Evolutionary conservation across 2,888 invertebrate species (phyloP), one percentile per base, ranked within the genome.

Genomic region (Smittia aterrima): DNA sequence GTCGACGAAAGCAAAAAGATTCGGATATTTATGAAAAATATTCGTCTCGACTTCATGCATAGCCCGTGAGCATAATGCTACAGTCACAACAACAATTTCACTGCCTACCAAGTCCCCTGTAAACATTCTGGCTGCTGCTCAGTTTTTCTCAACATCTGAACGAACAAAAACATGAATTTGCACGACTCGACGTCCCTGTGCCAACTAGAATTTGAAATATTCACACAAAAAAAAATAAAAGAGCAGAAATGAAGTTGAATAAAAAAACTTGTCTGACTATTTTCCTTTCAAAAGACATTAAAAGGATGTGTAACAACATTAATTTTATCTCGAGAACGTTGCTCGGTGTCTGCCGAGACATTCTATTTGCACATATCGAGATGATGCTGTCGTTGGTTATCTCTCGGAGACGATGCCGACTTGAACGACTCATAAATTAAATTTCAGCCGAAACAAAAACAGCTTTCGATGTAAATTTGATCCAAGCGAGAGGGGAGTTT

Each of bases 201-300:
- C 32, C 32, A 32, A 32, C 32, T 32, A 58, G n/a, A 22, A 58
- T 13, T 18, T 58, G 58, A 58, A 58, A 6, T 47, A 47, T 47
- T 13, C 47, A n/a, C 47, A 47, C 38, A 47, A 47, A 47, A 58
- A 2, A 58, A 22, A 6, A 58, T 58, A 22, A 58, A 58, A 58
- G 22, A 18, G 18, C 18, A 58, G 6, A 58, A 58, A 58, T 47
- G 47, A n/a, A n/a, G 2, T 11, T 11, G 16, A 3, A 7, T 4
- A 58, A 18, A 58, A 58, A 58, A 58, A 58, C 20, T 58, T 58
- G 58, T 58, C 58, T 58, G 58, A 47, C 47, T 47, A 47, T 47
- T 47, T 58, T 22, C 9, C 58, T n/a, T 16, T 47, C 47, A 16
- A 47, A 47, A 47, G 47, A 47, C 47, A 47, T 47, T 47, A 58